Base-by-base conservation (phyloP, 1,140 invertebrate species). In the Dendroctonus valens region DNA sequence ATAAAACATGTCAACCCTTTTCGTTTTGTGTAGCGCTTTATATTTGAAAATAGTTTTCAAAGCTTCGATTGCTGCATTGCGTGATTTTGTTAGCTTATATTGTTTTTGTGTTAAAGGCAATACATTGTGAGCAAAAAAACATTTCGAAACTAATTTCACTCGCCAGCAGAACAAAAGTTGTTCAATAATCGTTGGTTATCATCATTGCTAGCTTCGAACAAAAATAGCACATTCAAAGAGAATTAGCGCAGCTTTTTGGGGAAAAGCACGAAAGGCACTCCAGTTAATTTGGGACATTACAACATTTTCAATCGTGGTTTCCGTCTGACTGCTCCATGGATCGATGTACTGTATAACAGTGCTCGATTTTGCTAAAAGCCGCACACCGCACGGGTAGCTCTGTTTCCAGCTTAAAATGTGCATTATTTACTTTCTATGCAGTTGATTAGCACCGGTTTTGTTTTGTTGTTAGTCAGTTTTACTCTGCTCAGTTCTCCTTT, bases 261-360 rank as follows among this genome's bases (percentile, higher is more conserved):
- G 65, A 61, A 61, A 67, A 67, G 50, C 65, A 14, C 41, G 41
- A 41, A 67, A 67, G 39, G 65, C 66, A 61, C 59, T 69, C 49
- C 54, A 69, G 67, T 67, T 71, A 69, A 71, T 71, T 71, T 71
- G 55, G 68, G 51, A 54, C 64, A 71, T 68, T 69, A 70, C 61
- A 66, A 62, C 69, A 73, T 69, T 73, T 73, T 69, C 69, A 73
- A 72, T 73, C 44, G 70, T 65, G 70, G 70, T 71, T 71, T 68
- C 64, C 69, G 65, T 61, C 38, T 55, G 65, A 69, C 61, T 65
- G 62, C 48, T 51, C 55, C 53, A 65, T 59, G 66, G 69, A 72
- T 74, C 72, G 72, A 72, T 72, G 67, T 53, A 70, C 65, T 66
- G 60, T 70, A 60, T 54, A 67, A 60, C 65, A 50, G 49, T 37